Evolutionary conservation across 2,797 vertebrate species (phyloP), one percentile per base, ranked within the genome.

Genomic region (Champsocephalus esox): DNA sequence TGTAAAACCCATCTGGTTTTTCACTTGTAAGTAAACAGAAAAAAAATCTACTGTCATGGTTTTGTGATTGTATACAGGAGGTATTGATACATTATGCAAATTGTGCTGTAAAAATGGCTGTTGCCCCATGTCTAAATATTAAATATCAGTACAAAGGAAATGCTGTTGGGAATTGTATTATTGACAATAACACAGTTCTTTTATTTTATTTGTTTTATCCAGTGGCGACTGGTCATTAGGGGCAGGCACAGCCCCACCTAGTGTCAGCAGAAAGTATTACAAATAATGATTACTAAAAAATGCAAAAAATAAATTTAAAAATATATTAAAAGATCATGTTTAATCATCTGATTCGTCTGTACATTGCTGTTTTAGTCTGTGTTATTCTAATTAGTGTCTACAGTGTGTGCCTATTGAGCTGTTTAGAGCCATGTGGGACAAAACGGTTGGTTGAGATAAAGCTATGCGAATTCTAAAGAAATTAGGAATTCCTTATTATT

Each of bases 21-120:
- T 94, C 95, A 97, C 89, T 96, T 94, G 93, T 96, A 94, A 97
- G 96, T 97, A 97, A 96, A 97, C 95, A 82, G 81, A 90, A 89
- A 89, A 85, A 84, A 85, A 87, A 88, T 92, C 74, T 89, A 93
- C 94, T 94, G 96, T 97, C 95, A 97, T 97, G 95, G 95, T 98
- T 98, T 98, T 96, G 98, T 99, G 98, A 94, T 96, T 96, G 96
- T 97, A 97, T 93, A 98, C 97, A 97, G 95, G 94, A 96, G 95
- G 96, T 98, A 97, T 96, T 96, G 95, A 97, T 94, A 96, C 96
- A 92, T 96, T 97, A 98, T 96, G 95, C 97, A 98, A 97, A 97
- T 94, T 95, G 97, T 99, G 97, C 95, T 97, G 96, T 98, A 97
- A 94, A 97, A 98, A 95, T 97, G 96, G 96, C 95, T 98, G 96